Evolutionary conservation across 2,797 vertebrate species (phyloP), one percentile per base, ranked within the genome.

Genomic region (Peromyscus aztecus): DNA sequence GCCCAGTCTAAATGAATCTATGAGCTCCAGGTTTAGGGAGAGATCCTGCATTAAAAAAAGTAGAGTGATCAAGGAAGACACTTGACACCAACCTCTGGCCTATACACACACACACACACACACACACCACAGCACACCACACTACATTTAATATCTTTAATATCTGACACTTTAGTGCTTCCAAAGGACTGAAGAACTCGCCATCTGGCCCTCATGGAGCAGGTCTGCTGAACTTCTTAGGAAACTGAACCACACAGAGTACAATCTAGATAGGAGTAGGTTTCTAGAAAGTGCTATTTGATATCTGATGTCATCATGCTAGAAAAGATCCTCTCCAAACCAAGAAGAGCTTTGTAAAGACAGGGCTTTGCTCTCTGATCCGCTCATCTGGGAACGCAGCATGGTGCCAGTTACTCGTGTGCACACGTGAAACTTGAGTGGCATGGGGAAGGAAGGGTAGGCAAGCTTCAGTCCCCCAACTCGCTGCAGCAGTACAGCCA

Each of bases 331-430:
- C 9, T 63, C 24, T 31, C 11, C 1, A 16, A 10, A 57, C 34
- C 52, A 52, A 77, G 40, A 6, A 46, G 34, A 34, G 31, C 19
- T 31, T 67, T 34, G 21, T 52, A 43, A 59, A 52, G 29, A 13
- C 2, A 24, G 37, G 52, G 29, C 57, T 81, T 57, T 24, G 43
- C 49, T 27, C 34, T 91, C 37, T 24, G 34, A 21, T 8, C 1
- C 27, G 10, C 29, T 27, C 2, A 2, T 6, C 16, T 12, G 16
- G 19, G 9, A 13, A 2, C 29, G 12, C 0, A 0, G n/a, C 40
- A 31, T 0, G 1, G 34, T 29, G 8, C 12, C 21, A 4, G 2
- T 10, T 12, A 13, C 0, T 4, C 13, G 6, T 52, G 61, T 6
- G 24, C 37, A 12, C 37, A n/a, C 11, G 12, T 1, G 17, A 7